Conservation (phyloP, 2,113 vertebrate genomes). For the Crotalus tigris region DNA sequence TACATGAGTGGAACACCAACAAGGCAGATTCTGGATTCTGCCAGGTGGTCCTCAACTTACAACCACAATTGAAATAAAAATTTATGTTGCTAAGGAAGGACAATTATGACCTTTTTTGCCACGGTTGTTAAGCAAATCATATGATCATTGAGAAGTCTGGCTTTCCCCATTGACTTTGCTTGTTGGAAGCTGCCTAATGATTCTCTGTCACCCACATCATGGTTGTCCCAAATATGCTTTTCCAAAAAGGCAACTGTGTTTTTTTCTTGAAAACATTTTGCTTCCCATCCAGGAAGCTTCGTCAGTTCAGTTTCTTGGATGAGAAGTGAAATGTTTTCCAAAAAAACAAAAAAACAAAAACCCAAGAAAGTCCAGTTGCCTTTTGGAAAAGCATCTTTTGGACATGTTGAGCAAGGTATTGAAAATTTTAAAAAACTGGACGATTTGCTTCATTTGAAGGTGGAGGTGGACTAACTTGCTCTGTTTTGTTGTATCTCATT, state of each 20-base stretch:
- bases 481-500: conserved; percentile 32
- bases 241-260: not conserved
- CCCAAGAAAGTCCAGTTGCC: not conserved
- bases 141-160: not conserved
- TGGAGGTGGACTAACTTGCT: not conserved
- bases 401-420: not conserved
- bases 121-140: not conserved
- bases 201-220: not conserved
- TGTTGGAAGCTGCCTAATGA: not conserved
- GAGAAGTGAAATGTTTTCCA: not conserved
- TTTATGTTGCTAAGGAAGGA: not conserved
- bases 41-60: not conserved
- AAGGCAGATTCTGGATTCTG: not conserved
- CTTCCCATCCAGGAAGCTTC: not conserved
- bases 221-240: not conserved
- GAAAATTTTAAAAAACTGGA: not conserved
- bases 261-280: not conserved
- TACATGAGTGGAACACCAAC: not conserved
- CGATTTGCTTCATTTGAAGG: not conserved
- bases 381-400: not conserved
- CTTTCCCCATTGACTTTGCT: not conserved
- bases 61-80: not conserved
- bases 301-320: not conserved
- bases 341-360: not conserved
- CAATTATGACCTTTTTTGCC: not conserved